Evolutionary conservation across 1,140 invertebrate genomes (phyloP).

Genomic region (Tribolium madens): DNA sequence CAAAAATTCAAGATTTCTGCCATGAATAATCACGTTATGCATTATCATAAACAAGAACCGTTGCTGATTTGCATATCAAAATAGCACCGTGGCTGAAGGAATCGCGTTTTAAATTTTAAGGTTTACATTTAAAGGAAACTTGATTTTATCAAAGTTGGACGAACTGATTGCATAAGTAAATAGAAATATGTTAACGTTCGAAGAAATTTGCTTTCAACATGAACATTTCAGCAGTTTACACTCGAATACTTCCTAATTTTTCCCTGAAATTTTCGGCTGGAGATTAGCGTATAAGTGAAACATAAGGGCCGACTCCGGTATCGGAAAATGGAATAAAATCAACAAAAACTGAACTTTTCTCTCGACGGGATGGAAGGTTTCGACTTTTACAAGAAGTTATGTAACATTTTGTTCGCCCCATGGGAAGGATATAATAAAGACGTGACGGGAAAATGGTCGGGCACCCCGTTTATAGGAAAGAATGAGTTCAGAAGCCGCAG

Average conservation of each 20-base stretch:
- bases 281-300: constrained; percentile 38
- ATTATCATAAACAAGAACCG: constrained; percentile 58
- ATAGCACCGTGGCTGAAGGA: constrained; percentile 49
- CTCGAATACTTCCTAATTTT: constrained; percentile 18
- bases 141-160: constrained; percentile 37
- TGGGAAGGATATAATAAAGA: constrained; percentile 64
- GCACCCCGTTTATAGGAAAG: constrained; percentile 58
- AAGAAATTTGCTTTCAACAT: constrained; percentile 11
- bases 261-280: constrained; percentile 5
- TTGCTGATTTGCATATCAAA: constrained; percentile 57
- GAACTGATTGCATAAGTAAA: constrained; percentile 41
- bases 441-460: constrained; percentile 62
- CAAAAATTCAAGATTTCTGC: constrained; percentile 52
- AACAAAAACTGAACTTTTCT: constrained; percentile 54
- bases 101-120: constrained; percentile 47
- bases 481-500: constrained; percentile 52
- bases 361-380: constrained; percentile 58
- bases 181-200: constrained; percentile 42
- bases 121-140: constrained; percentile 39
- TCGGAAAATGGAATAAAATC: constrained; percentile 45
- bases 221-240: not conserved
- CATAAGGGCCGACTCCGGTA: constrained; percentile 28
- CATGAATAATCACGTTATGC: constrained; percentile 58
- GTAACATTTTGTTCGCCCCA: constrained; percentile 61
- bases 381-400: constrained; percentile 64